Evolutionary conservation across 2,113 vertebrate species (phyloP), one percentile per base, ranked within the genome.

Genomic region (Cranoglanis bouderius): DNA sequence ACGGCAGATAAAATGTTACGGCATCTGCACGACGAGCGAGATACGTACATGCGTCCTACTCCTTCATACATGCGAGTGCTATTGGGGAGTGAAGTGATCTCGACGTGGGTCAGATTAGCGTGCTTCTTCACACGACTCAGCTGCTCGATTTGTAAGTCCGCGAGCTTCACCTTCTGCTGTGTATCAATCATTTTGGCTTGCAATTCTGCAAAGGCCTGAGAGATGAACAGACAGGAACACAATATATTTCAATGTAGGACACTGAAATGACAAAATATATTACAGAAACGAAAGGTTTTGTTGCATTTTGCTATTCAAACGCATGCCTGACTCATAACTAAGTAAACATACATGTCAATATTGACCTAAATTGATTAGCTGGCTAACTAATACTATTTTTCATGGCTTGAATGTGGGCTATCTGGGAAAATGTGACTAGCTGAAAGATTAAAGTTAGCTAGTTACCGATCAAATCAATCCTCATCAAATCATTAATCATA

Each of bases 151-250:
- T 99, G 98, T 90, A 99, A 93, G 90, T 99, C 97, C 0, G 98
- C 97, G 85, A 99, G 90, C 90, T 99, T 98, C 91, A 96, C 97
- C 90, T 99, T 99, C 94, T 99, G 98, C 91, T 99, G 98, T 0
- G 97, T 99, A 93, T 99, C 98, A 38, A 98, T 96, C 94, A 98
- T 97, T 95, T 99, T 99, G 88, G 97, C 96, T 95, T 99, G 98
- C 93, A 99, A 96, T 92, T 98, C 98, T 0, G 95, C 95, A 94
- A 99, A 99, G 0, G 98, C 98, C 98, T 99, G 86, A 38, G 10
- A 40, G 18, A 59, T 38, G 21, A 35, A 59, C 18, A 82, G 10
- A 38, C n/a, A 59, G 3, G n/a, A 29, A 49, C 7, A 59, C 18
- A 53, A 53, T 18, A 32, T 53, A 32, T 53, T 53, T 21, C 18